Conservation (phyloP, 92 coral and sea anemone species). For the Diadumene lineata region DNA sequence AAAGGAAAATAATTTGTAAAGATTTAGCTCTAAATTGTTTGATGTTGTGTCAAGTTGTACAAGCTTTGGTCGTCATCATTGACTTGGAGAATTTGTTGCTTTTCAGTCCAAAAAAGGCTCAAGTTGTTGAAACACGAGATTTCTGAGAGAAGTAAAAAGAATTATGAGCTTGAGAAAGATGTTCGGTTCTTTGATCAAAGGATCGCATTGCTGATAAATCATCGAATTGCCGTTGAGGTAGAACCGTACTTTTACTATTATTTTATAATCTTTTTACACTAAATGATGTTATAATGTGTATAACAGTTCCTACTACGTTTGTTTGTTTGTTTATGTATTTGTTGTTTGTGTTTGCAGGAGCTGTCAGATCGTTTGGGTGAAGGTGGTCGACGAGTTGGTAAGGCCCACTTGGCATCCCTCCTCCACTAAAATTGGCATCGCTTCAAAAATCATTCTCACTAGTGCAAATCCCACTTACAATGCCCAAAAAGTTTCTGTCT, state of each 20-base stretch:
- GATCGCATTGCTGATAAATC: conserved; percentile 93
- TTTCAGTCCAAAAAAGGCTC: conserved; percentile 81
- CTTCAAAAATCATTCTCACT: not conserved
- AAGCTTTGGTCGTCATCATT: too few relatives aligned
- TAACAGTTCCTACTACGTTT: too few relatives aligned
- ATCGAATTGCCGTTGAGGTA: conserved; percentile 93
- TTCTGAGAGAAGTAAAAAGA: conserved; percentile 88
- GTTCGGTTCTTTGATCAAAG: conserved; percentile 95
- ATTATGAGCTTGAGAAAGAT: conserved; percentile 92
- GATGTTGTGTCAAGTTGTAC: not conserved
- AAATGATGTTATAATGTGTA: too few relatives aligned
- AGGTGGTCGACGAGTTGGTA: conserved; percentile 81
- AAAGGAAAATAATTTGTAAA: not conserved
- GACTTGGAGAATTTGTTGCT: not conserved
- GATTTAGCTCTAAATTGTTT: not conserved
- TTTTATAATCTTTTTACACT: too few relatives aligned
- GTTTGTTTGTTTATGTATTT: not conserved
- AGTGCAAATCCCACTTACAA: not conserved
- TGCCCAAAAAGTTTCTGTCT: not conserved
- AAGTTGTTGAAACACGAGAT: conserved; percentile 81
- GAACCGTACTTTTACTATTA: not conserved
- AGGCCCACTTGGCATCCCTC: conserved; percentile 25
- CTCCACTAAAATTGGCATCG: conserved; percentile 13
- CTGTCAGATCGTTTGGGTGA: conserved; percentile 68
- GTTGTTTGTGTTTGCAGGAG: conserved; percentile 51